Percentiles rank a stretch among this genome's conserved stretches.
These are phyloP conservation scores for Meandrina meandrites DNA, from an alignment of 92 coral and sea anemone genomes.

Conservation along the genomic window DNA sequence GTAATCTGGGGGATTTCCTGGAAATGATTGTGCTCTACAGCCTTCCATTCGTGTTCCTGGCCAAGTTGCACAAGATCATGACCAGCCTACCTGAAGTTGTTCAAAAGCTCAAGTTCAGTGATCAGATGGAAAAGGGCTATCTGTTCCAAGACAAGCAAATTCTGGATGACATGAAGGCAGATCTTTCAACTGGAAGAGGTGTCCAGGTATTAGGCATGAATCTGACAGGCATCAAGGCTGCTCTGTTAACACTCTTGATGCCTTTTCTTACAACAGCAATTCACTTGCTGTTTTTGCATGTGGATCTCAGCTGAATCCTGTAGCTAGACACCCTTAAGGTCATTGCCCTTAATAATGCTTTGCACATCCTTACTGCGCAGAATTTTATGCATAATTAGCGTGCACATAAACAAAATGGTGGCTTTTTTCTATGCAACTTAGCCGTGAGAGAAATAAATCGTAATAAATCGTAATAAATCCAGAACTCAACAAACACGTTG, in stretches of 20 bases:
- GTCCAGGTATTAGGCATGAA: constrained; percentile 64
- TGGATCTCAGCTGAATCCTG: constrained; percentile 6
- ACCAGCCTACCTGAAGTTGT: constrained; percentile 53
- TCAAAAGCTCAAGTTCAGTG: constrained; percentile 52
- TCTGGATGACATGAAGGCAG: constrained; percentile 17
- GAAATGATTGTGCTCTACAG: constrained; percentile 71
- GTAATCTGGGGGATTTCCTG: constrained; percentile 41
- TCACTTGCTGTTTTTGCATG: constrained; percentile 54
- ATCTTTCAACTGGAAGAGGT: constrained; percentile 48
- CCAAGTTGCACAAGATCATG: constrained; percentile 61
- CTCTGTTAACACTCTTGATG: constrained; percentile 48
- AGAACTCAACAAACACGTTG: no score
- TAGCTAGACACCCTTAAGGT: neutral
- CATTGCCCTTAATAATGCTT: no score
- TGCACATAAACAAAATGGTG: no score
- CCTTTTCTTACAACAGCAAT: constrained; percentile 64
- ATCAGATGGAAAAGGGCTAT: constrained; percentile 41
- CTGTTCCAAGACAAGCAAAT: constrained; percentile 53
- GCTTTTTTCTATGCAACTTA: no score
- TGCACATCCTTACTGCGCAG: no score
- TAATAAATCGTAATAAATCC: no score
- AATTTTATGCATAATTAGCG: no score
- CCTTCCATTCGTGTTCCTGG: constrained; percentile 67
- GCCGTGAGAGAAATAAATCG: no score
- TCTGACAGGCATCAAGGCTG: constrained; percentile 61